Evolutionary conservation across 2,888 invertebrate species (phyloP).

Genomic region (Leptogaster cylindrica): DNA sequence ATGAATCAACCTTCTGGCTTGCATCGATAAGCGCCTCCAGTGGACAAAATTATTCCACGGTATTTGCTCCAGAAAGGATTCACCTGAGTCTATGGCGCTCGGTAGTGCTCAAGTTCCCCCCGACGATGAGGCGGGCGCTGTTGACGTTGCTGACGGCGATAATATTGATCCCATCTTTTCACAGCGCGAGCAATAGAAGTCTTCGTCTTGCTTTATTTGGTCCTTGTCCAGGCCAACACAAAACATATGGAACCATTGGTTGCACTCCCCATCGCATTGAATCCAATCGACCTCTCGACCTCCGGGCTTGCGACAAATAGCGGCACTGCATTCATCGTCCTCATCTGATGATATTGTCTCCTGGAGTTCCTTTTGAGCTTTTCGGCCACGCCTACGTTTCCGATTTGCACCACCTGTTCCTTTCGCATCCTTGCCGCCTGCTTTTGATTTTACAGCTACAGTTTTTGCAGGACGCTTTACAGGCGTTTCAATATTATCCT

Average conservation of each 20-base stretch:
- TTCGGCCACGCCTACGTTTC: conserved; percentile 42
- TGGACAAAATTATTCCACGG: too few relatives aligned
- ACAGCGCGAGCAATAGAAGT: conserved; percentile 79
- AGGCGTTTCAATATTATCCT: conserved; percentile 36
- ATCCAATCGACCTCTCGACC: conserved; percentile 96
- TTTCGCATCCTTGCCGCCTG: conserved; percentile 28
- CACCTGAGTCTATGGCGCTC: too few relatives aligned
- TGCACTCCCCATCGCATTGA: conserved; percentile 95
- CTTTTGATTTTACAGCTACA: conserved; percentile 40
- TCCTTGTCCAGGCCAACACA: conserved; percentile 88
- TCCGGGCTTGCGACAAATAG: conserved; percentile 73
- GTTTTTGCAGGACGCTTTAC: conserved; percentile 36
- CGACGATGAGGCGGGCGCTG: not conserved
- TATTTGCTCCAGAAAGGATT: too few relatives aligned
- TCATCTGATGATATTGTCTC: conserved; percentile 63
- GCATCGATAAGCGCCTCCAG: too few relatives aligned
- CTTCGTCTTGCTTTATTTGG: conserved; percentile 86
- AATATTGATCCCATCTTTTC: conserved; percentile 44
- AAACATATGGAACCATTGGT: conserved; percentile 96
- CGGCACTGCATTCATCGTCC: conserved; percentile 77
- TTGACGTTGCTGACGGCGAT: not conserved
- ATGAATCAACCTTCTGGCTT: too few relatives aligned
- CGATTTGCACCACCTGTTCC: not conserved
- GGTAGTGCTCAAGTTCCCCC: not conserved
- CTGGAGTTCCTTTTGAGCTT: conserved; percentile 40